Evolutionary conservation across 2,888 invertebrate genomes (phyloP).

Genomic region (Byasa hedistus): DNA sequence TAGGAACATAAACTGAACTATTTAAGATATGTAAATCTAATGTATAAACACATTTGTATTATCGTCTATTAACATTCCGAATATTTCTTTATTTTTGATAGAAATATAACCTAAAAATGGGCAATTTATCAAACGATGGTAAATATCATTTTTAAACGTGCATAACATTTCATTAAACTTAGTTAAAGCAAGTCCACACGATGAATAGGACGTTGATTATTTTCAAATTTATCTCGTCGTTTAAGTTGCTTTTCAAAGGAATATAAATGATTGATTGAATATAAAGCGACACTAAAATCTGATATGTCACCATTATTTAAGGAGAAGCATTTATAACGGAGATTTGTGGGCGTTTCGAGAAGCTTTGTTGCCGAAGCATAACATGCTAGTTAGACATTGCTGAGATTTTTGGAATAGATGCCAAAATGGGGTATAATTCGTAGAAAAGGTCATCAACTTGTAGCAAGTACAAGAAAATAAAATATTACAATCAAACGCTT

Average conservation of each 20-base stretch:
- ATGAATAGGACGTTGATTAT: not conserved
- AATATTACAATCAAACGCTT: too few species aligned
- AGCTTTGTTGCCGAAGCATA: not conserved
- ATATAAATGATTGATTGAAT: not conserved
- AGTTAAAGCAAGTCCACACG: not conserved
- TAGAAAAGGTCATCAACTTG: too few species aligned
- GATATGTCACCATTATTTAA: constrained; percentile 1
- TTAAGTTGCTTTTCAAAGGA: not conserved
- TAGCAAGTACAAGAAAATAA: too few species aligned
- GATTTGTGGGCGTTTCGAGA: not conserved
- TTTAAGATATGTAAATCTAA: too few species aligned
- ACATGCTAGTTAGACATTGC: not conserved
- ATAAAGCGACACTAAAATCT: not conserved
- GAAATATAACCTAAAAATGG: too few species aligned
- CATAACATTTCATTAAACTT: constrained; percentile 2
- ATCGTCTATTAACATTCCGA: too few species aligned
- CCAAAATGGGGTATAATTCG: too few species aligned
- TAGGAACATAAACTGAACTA: too few species aligned
- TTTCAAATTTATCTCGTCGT: not conserved
- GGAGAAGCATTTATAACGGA: not conserved
- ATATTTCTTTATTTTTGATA: too few species aligned
- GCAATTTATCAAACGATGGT: too few species aligned
- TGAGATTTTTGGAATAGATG: too few species aligned
- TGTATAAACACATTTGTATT: too few species aligned
- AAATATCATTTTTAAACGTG: not conserved